phyloP scores from a whole-genome alignment of 2,797 vertebrate genomes.

The Odontamblyopus rebecca region DNA sequence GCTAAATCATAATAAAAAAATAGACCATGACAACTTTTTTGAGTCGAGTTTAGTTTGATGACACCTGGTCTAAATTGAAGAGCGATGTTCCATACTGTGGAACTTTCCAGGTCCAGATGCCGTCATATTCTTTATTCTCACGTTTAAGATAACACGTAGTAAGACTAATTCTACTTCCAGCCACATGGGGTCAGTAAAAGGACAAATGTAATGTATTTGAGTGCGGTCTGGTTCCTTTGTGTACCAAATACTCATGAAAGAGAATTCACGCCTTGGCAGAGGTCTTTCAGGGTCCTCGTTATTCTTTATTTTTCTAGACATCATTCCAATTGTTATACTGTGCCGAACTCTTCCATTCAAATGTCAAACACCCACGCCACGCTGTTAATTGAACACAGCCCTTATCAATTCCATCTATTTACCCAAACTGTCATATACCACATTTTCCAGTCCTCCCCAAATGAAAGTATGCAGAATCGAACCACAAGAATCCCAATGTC shows the following conservation, averaged over 20 bases:
- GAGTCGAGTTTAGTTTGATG: too few species aligned
- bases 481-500: constrained; percentile 34
- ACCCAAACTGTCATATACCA: constrained; percentile 11
- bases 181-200: background rate
- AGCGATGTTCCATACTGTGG: too few species aligned
- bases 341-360: constrained; percentile 19
- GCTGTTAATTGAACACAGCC: constrained; percentile 41
- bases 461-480: constrained; percentile 23
- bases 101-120: too few species aligned
- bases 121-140: too few species aligned
- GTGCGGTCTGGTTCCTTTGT: background rate
- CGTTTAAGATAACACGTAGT: too few species aligned
- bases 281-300: background rate
- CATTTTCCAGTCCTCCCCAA: constrained; percentile 24
- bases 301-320: background rate
- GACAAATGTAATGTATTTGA: background rate
- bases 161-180: background rate
- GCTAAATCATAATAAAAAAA: too few species aligned
- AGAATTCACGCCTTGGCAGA: background rate
- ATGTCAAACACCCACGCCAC: constrained; percentile 23
- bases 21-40: too few species aligned
- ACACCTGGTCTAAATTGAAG: too few species aligned
- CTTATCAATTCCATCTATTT: constrained; percentile 33
- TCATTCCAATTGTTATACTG: background rate
- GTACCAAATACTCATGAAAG: background rate